Conservation (phyloP, 2,888 invertebrate species). For the Nebria brevicollis region DNA sequence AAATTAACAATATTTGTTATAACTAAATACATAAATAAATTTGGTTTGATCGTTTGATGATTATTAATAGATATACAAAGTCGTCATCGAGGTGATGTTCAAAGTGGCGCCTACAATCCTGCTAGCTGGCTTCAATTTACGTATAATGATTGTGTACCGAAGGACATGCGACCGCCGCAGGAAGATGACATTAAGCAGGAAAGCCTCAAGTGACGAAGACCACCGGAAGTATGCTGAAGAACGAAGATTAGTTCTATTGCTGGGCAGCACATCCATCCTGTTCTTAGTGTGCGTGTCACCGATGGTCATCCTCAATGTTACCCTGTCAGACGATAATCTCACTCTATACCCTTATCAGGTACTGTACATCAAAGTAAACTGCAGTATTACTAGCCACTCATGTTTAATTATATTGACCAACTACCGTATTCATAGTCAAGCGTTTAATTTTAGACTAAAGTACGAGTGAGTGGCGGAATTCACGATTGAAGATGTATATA, state of each 20-base stretch:
- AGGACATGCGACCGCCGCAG: conserved; percentile 72
- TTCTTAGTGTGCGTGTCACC: conserved; percentile 77
- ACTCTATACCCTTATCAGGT: conserved; percentile 73
- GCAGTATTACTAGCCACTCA: too few relatives aligned
- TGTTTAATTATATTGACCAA: too few relatives aligned
- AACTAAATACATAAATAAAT: too few relatives aligned
- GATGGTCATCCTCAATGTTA: conserved; percentile 77
- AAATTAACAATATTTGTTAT: neutral
- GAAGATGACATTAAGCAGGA: conserved; percentile 72
- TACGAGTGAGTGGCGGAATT: too few relatives aligned
- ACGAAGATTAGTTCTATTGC: conserved; percentile 70
- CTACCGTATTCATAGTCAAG: too few relatives aligned
- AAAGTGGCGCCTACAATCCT: conserved; percentile 75
- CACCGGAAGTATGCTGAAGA: conserved; percentile 75
- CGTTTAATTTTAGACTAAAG: too few relatives aligned
- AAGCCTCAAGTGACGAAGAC: conserved; percentile 70
- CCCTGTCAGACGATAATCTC: conserved; percentile 71
- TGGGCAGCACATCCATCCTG: conserved; percentile 74
- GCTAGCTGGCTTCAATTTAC: conserved; percentile 72
- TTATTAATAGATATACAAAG: conserved; percentile 65
- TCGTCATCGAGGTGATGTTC: conserved; percentile 72
- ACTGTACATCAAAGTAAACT: conserved; percentile 23
- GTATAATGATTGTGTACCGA: conserved; percentile 74
- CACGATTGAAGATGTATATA: conserved; percentile 48
- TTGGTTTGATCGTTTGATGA: too few relatives aligned